phyloP scores from a whole-genome alignment of 2,888 invertebrate species.

The Cantharis nigra region DNA sequence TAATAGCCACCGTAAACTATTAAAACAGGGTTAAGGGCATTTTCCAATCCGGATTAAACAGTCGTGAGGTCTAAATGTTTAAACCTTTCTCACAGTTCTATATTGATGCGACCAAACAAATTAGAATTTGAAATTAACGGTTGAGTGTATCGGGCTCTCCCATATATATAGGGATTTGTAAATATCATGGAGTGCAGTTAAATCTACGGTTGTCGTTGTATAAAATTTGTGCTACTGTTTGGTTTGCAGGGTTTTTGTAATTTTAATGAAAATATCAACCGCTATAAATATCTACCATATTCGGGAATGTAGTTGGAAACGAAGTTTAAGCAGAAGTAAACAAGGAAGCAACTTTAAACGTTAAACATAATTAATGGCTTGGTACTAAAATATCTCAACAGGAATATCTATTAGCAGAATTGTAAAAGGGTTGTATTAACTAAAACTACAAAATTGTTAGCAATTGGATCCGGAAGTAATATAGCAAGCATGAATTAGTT shows the following conservation, averaged over 20 bases:
- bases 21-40: no score
- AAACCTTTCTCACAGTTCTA: no score
- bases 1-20: no score
- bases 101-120: no score
- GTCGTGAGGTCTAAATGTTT: no score
- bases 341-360: slow-evolving; percentile 1
- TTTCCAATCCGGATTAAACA: no score
- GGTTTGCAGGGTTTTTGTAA: not conserved
- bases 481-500: slow-evolving; percentile 27
- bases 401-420: slow-evolving; percentile 4
- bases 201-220: not conserved
- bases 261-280: not conserved
- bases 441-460: slow-evolving; percentile 19
- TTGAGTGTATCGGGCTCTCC: not conserved
- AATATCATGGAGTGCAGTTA: not conserved
- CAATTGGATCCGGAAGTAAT: slow-evolving; percentile 29
- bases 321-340: not conserved
- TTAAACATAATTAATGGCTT: slow-evolving; percentile 2
- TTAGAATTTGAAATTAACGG: no score
- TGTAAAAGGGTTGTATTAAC: slow-evolving; percentile 8
- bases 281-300: not conserved
- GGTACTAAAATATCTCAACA: slow-evolving; percentile 1
- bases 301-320: not conserved
- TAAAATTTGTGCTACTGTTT: not conserved
- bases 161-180: not conserved